phyloP scores from a whole-genome alignment of 2,888 invertebrate genomes.

The Chironomus riparius region DNA sequence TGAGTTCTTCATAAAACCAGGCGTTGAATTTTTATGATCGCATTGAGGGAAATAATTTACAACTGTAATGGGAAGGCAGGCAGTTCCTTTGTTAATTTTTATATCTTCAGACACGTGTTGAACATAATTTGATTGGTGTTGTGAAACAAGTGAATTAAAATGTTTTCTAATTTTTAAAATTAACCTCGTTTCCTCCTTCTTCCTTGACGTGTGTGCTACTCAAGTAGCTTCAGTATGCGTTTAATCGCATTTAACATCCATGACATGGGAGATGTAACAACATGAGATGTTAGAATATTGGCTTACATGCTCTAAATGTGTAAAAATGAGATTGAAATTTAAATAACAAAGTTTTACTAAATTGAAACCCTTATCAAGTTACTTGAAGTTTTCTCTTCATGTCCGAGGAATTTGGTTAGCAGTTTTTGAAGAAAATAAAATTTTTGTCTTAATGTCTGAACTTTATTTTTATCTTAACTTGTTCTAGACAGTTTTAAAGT shows the following conservation, averaged over 20 bases:
- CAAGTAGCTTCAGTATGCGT: not conserved
- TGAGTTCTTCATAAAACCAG: not conserved
- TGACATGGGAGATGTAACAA: not conserved
- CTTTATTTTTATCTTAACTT: too few relatives aligned
- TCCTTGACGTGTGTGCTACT: not conserved
- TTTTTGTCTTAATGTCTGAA: too few relatives aligned
- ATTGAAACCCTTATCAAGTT: not conserved
- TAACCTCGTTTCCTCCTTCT: not conserved
- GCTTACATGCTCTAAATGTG: constrained; percentile 3
- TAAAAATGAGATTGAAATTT: not conserved
- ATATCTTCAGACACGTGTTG: constrained; percentile 31
- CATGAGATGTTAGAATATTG: not conserved
- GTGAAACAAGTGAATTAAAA: constrained; percentile 32
- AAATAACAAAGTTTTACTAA: not conserved
- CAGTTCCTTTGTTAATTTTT: constrained; percentile 10
- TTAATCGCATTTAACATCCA: constrained; percentile 14
- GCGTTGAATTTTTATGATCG: constrained; percentile 3
- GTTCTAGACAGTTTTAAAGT: too few relatives aligned
- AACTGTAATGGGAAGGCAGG: not conserved
- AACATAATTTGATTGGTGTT: constrained; percentile 33
- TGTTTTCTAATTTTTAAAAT: constrained; percentile 20
- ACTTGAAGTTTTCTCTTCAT: not conserved
- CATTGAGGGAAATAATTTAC: constrained; percentile 10
- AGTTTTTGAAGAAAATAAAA: too few relatives aligned
- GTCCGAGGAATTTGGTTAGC: too few relatives aligned